Percentiles rank a stretch among this genome's conserved stretches.
phyloP scores from a whole-genome alignment of 1,140 invertebrate species.

The Platorchestia sp. region DNA sequence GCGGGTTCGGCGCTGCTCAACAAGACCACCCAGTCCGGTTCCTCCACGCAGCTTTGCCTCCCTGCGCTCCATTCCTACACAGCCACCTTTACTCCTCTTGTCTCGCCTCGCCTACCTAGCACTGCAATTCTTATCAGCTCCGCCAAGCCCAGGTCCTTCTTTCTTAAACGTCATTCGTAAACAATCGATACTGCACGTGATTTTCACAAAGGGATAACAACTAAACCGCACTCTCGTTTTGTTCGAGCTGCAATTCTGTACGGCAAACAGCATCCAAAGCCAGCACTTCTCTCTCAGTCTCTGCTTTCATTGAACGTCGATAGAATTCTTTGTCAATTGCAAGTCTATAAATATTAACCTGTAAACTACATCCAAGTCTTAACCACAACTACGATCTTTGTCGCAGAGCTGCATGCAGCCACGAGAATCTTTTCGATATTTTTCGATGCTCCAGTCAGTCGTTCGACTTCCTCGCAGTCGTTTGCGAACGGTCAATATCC shows the following conservation, averaged over 20 bases:
- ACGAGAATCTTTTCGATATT: not conserved
- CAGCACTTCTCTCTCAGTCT: not conserved
- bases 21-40: slow-evolving; percentile 4
- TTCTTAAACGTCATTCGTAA: not conserved
- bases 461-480: not conserved
- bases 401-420: not conserved
- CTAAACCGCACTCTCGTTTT: not conserved
- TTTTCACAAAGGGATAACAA: not conserved
- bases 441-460: not conserved
- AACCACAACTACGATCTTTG: not conserved
- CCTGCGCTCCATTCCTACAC: not conserved
- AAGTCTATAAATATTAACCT: not conserved
- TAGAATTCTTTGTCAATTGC: not conserved
- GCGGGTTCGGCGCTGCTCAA: not conserved
- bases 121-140: not conserved
- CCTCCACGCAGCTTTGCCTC: not conserved
- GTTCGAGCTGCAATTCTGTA: not conserved
- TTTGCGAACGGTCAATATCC: not conserved
- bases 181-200: not conserved
- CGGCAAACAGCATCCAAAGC: not conserved
- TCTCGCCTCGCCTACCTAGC: not conserved
- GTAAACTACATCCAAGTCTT: not conserved
- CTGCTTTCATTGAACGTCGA: not conserved
- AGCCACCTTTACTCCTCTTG: not conserved
- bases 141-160: not conserved